Percentiles rank a stretch among this genome's conserved stretches.
Evolutionary conservation across 2,888 invertebrate species (phyloP).

Genomic region (Oxyscelio sp.): DNA sequence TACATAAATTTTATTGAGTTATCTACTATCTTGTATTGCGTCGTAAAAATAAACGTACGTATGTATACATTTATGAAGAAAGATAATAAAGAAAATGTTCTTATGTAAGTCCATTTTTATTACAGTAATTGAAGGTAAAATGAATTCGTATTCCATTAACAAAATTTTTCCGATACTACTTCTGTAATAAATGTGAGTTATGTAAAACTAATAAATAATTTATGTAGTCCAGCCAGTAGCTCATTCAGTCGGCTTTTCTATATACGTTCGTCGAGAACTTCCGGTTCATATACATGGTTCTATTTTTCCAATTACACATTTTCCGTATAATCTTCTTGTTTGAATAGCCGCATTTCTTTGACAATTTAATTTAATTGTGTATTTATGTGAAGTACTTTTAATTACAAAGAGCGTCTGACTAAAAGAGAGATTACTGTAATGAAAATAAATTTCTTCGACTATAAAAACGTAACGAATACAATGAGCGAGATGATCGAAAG

Average conservation of each 20-base stretch:
- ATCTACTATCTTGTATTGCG: background rate
- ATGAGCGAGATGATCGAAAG: slow-evolving; percentile 46
- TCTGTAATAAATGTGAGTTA: background rate
- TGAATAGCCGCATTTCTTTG: background rate
- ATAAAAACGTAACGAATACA: slow-evolving; percentile 21
- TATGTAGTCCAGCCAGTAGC: background rate
- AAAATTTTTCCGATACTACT: background rate
- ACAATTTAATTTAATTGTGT: no score
- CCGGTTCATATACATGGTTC: slow-evolving; percentile 5
- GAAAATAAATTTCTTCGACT: background rate
- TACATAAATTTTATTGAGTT: slow-evolving; percentile 16
- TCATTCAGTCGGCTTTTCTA: slow-evolving; percentile 5
- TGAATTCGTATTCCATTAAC: background rate
- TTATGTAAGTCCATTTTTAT: no score
- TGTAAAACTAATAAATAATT: slow-evolving; percentile 21
- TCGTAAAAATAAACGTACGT: background rate
- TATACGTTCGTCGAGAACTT: slow-evolving; percentile 13
- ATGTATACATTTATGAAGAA: background rate
- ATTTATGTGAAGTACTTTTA: background rate
- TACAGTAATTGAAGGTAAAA: no score
- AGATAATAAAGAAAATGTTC: no score
- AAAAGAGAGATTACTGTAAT: background rate
- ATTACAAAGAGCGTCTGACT: background rate
- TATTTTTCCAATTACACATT: background rate
- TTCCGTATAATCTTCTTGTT: background rate